phyloP scores from a whole-genome alignment of 1,140 invertebrate species.

The Coelopa frigida region DNA sequence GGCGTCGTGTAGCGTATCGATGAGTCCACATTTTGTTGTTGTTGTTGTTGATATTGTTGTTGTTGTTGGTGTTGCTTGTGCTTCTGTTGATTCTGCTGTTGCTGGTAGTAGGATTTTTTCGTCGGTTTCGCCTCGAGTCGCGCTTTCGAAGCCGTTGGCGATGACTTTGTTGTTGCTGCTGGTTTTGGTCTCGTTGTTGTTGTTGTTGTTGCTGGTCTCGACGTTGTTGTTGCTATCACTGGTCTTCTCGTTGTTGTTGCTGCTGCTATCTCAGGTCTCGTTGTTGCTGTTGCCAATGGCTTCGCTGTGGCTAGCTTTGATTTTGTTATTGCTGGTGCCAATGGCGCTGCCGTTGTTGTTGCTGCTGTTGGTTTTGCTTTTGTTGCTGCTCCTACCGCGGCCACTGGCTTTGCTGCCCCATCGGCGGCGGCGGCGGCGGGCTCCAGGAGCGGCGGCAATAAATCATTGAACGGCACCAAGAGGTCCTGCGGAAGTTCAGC shows the following conservation, averaged over 20 bases:
- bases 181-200: background rate
- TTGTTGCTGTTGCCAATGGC: conserved; percentile 13
- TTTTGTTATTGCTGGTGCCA: background rate
- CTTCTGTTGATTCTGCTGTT: background rate
- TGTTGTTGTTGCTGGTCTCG: conserved; percentile 8
- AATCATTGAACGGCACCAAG: conserved; percentile 35
- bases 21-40: conserved; percentile 1
- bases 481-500: conserved; percentile 19
- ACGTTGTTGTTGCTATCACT: background rate
- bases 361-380: conserved; percentile 9
- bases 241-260: conserved; percentile 11
- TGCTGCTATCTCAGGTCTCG: background rate
- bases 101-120: background rate
- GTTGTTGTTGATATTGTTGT: conserved; percentile 2
- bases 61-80: conserved; percentile 1
- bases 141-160: conserved; percentile 5
- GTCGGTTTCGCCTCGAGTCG: conserved; percentile 11
- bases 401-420: too few species aligned
- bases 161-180: background rate
- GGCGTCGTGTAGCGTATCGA: conserved; percentile 21
- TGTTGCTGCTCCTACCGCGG: conserved; percentile 8
- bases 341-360: background rate
- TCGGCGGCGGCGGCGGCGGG: too few species aligned
- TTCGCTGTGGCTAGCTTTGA: too few species aligned
- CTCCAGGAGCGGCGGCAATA: conserved; percentile 32